Conservation (phyloP, 2,113 vertebrate species). For the Bujurquina vittata region DNA sequence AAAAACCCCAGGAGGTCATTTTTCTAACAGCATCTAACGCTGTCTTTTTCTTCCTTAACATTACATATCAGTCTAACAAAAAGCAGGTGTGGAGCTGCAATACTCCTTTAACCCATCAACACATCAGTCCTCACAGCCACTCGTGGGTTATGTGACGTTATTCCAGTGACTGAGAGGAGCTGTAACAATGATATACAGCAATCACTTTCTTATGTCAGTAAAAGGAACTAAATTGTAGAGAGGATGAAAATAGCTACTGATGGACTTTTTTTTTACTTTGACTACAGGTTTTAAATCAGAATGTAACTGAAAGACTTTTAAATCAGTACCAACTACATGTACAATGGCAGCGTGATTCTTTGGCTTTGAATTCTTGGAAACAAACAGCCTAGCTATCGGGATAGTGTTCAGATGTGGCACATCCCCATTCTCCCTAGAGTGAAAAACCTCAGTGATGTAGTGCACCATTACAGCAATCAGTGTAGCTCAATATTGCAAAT, state of each 20-base stretch:
- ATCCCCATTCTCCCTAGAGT: constrained; percentile 68
- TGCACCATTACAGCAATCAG: constrained; percentile 75
- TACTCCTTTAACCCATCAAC: constrained; percentile 54
- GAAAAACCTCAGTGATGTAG: constrained; percentile 64
- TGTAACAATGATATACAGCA: constrained; percentile 68
- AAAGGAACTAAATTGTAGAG: constrained; percentile 13
- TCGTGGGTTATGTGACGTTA: constrained; percentile 69
- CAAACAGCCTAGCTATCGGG: constrained; percentile 56
- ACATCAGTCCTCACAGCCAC: constrained; percentile 43
- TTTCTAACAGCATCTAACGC: constrained; percentile 67
- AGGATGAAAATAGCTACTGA: constrained; percentile 39
- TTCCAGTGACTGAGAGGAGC: constrained; percentile 65
- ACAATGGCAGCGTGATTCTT: constrained; percentile 37
- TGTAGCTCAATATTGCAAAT: constrained; percentile 72
- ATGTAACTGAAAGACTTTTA: constrained; percentile 58
- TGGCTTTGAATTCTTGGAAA: constrained; percentile 53
- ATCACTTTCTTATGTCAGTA: constrained; percentile 70
- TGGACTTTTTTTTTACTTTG: constrained; percentile 20
- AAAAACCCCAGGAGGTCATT: constrained; percentile 56
- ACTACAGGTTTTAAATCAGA: constrained; percentile 35
- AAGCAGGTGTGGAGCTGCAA: constrained; percentile 73
- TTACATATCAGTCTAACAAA: constrained; percentile 71
- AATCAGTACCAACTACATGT: constrained; percentile 37
- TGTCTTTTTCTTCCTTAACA: constrained; percentile 61
- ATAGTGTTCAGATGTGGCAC: constrained; percentile 68